Percentiles rank a stretch among this genome's conserved stretches.
Evolutionary conservation across 64 coral and sea anemone species (phyloP).

Genomic region (Acropora tenuis): DNA sequence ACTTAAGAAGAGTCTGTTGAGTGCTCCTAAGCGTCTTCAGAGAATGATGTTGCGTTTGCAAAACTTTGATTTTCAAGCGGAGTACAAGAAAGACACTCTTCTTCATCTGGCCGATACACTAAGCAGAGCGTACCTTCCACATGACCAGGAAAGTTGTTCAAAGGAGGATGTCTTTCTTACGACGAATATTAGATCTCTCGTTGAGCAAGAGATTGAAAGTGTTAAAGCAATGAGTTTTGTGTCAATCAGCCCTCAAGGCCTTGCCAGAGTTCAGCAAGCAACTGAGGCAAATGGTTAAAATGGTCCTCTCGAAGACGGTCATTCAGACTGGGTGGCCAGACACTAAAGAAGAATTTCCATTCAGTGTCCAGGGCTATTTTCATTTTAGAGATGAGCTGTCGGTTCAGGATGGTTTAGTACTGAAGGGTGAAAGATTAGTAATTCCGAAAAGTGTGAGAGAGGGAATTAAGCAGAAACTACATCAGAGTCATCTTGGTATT

Average conservation of each 20-base stretch:
- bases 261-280: neutral
- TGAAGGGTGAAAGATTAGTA: no score
- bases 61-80: neutral
- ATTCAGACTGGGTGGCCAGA: constrained; percentile 22
- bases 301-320: neutral
- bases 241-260: neutral
- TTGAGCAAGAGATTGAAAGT: neutral
- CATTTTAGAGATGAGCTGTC: no score
- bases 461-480: no score
- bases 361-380: constrained; percentile 14
- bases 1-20: neutral
- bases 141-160: neutral
- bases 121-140: neutral
- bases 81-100: constrained; percentile 5
- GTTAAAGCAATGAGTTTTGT: neutral
- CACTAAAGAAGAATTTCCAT: neutral
- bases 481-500: no score
- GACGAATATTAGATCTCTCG: neutral
- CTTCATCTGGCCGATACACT: neutral
- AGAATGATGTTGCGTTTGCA: constrained; percentile 2
- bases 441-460: no score
- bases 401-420: no score
- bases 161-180: neutral
- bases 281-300: neutral
- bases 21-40: constrained; percentile 8